phyloP scores from a whole-genome alignment of 1,140 invertebrate species.

The Macrobrachium rosenbergii region DNA sequence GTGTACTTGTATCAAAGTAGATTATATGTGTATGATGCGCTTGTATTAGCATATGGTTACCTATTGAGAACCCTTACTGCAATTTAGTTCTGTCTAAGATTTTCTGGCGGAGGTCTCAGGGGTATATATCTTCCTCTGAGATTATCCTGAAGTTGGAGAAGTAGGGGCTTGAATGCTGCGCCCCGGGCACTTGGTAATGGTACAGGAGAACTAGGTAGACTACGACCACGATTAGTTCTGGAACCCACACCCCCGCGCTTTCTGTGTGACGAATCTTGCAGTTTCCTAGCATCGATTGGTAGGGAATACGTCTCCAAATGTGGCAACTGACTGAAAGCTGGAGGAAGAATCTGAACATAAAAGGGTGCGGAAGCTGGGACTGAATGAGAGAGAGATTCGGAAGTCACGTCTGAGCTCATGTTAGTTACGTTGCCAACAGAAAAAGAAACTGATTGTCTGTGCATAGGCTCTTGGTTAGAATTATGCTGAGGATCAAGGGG shows the following conservation, averaged over 20 bases:
- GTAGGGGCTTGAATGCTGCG: constrained; percentile 36
- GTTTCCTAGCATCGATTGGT: background rate
- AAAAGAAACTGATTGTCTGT: background rate
- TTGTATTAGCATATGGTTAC: no score
- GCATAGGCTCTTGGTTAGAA: constrained; percentile 13
- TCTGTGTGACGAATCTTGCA: background rate
- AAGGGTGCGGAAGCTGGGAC: background rate
- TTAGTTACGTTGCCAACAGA: constrained; percentile 17
- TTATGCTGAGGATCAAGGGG: background rate
- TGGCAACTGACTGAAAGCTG: constrained; percentile 42
- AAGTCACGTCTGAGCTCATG: background rate
- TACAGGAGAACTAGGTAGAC: constrained; percentile 11
- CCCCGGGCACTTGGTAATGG: constrained; percentile 33
- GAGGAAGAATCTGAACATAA: constrained; percentile 48
- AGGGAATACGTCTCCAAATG: constrained; percentile 29
- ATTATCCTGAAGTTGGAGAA: constrained; percentile 43
- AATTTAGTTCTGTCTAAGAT: no score
- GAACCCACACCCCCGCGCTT: constrained; percentile 12
- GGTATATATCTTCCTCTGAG: constrained; percentile 41
- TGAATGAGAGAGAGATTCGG: background rate
- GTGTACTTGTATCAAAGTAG: no score
- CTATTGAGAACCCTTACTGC: no score
- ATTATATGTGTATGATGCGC: no score
- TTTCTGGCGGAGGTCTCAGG: constrained; percentile 10
- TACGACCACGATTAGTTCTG: constrained; percentile 33